Evolutionary conservation across 1,140 invertebrate species (phyloP).

Genomic region (Magallana angulata): DNA sequence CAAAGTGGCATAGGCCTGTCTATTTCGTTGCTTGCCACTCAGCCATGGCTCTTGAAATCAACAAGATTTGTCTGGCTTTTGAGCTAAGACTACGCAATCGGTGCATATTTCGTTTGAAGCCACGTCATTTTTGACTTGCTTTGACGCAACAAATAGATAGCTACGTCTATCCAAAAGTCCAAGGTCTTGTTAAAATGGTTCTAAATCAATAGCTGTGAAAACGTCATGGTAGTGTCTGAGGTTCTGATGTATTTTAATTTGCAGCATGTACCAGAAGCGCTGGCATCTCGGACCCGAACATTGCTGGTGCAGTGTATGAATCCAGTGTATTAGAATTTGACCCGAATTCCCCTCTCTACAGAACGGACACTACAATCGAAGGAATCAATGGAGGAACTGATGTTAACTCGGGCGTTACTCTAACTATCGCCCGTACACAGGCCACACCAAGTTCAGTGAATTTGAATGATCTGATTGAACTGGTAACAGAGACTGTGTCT

Average conservation of each 20-base stretch:
- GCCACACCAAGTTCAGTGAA: constrained; percentile 7
- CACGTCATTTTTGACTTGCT: no score
- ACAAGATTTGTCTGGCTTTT: no score
- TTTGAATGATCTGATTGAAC: constrained; percentile 3
- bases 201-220: no score
- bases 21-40: no score
- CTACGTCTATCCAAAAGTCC: no score
- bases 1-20: no score
- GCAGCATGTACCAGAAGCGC: background rate
- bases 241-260: background rate
- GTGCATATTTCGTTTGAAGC: no score
- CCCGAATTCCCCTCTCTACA: constrained; percentile 18
- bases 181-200: no score
- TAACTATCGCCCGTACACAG: background rate
- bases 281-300: background rate
- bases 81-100: no score
- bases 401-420: background rate
- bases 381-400: constrained; percentile 1
- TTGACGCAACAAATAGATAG: no score
- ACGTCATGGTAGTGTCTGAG: no score
- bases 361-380: constrained; percentile 41
- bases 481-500: background rate
- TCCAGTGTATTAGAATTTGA: constrained; percentile 19
- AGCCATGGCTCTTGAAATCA: no score
- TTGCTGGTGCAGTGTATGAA: background rate